Evolutionary conservation across 1,140 invertebrate species (phyloP).

Genomic region (Drosophila nasuta): DNA sequence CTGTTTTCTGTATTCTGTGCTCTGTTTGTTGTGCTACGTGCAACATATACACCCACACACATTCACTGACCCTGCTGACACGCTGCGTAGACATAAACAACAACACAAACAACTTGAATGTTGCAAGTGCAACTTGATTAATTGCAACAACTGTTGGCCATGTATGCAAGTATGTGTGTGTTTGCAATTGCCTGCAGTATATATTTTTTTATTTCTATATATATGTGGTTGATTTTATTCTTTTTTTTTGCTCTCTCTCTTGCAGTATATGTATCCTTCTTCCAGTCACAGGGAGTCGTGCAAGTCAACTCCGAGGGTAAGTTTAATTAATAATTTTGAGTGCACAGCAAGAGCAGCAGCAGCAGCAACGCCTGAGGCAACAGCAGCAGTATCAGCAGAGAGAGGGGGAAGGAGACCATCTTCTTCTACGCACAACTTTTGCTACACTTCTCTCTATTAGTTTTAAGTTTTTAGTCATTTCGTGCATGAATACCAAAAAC

Average conservation of each 20-base stretch:
- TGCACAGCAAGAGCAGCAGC: slow-evolving; percentile 30
- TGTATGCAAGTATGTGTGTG: neutral
- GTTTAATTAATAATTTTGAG: slow-evolving; percentile 83
- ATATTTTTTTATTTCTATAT: slow-evolving; percentile 18
- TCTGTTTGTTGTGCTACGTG: slow-evolving; percentile 40
- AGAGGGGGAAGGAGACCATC: neutral
- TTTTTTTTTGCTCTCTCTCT: slow-evolving; percentile 54
- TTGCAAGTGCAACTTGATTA: slow-evolving; percentile 48
- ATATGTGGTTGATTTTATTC: slow-evolving; percentile 10
- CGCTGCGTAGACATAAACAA: slow-evolving; percentile 23
- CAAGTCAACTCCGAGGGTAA: slow-evolving; percentile 82
- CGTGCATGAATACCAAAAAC: slow-evolving; percentile 75
- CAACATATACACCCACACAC: slow-evolving; percentile 6
- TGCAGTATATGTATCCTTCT: slow-evolving; percentile 70
- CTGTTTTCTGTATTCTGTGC: slow-evolving; percentile 13
- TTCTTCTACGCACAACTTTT: slow-evolving; percentile 50
- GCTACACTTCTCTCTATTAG: slow-evolving; percentile 70
- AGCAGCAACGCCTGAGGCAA: slow-evolving; percentile 5
- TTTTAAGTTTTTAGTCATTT: slow-evolving; percentile 78
- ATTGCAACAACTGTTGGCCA: slow-evolving; percentile 32
- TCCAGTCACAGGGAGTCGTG: slow-evolving; percentile 63
- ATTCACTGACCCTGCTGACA: slow-evolving; percentile 21
- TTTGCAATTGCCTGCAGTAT: slow-evolving; percentile 23
- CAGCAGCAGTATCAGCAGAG: neutral
- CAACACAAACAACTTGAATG: slow-evolving; percentile 11